Evolutionary conservation across 2,888 invertebrate species (phyloP).

Genomic region (Chymomyza amoena): DNA sequence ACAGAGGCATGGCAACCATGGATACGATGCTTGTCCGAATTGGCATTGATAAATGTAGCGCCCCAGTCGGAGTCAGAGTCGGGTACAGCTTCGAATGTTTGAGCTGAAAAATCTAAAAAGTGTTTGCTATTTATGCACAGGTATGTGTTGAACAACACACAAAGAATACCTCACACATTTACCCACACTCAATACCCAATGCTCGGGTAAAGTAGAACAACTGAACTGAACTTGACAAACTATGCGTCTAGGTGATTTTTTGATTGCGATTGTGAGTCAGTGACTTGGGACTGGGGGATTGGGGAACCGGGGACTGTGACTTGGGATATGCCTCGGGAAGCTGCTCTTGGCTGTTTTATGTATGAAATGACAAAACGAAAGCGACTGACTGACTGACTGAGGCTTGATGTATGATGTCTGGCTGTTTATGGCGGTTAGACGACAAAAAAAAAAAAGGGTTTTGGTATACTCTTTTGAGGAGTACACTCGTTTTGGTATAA

Average conservation of each 20-base stretch:
- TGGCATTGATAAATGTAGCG: slow-evolving; percentile 68
- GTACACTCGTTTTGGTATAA: too few species aligned
- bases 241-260: slow-evolving; percentile 29
- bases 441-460: background rate
- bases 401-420: slow-evolving; percentile 38
- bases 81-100: slow-evolving; percentile 18
- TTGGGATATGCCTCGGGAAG: slow-evolving; percentile 3
- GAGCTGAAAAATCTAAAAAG: slow-evolving; percentile 35
- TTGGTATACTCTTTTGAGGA: background rate
- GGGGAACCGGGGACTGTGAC: slow-evolving; percentile 25
- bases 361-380: slow-evolving; percentile 63
- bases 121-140: slow-evolving; percentile 69
- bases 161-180: slow-evolving; percentile 14
- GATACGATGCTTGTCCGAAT: slow-evolving; percentile 45
- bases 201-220: background rate
- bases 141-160: slow-evolving; percentile 25
- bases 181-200: slow-evolving; percentile 6
- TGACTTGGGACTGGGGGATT: background rate
- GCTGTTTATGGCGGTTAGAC: slow-evolving; percentile 7
- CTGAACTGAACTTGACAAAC: slow-evolving; percentile 52
- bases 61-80: slow-evolving; percentile 27
- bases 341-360: slow-evolving; percentile 50
- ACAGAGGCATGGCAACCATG: slow-evolving; percentile 44
- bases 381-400: slow-evolving; percentile 28
- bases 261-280: background rate